phyloP scores from a whole-genome alignment of 2,113 vertebrate species.

The Catharus minimus region DNA sequence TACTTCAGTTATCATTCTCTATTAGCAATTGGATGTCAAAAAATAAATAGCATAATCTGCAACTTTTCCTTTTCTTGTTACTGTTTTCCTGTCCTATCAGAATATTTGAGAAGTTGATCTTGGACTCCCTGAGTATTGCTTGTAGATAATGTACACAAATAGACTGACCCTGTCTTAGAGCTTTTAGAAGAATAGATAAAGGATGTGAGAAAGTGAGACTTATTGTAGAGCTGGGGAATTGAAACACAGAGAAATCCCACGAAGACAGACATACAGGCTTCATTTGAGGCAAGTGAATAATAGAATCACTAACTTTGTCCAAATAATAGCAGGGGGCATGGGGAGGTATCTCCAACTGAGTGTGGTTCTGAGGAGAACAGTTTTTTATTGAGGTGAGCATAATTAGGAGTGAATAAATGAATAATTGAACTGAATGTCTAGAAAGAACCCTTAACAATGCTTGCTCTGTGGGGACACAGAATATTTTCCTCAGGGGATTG shows the following conservation, averaged over 20 bases:
- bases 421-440: conserved; percentile 45
- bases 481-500: conserved; percentile 40
- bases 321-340: conserved; percentile 42
- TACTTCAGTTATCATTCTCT: not conserved
- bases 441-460: conserved; percentile 24
- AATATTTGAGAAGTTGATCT: not conserved
- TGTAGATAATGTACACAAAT: conserved; percentile 11
- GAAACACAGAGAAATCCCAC: conserved; percentile 43
- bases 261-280: conserved; percentile 40
- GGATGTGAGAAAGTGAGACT: conserved; percentile 33
- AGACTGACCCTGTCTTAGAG: not conserved
- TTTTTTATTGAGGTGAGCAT: conserved; percentile 56
- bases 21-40: not conserved
- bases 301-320: conserved; percentile 48
- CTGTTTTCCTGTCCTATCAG: not conserved
- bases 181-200: conserved; percentile 35
- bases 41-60: not conserved
- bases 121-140: not conserved
- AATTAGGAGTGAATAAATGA: conserved; percentile 64
- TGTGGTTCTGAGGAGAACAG: not conserved
- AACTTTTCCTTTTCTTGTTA: not conserved
- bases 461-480: not conserved
- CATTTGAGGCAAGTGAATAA: conserved; percentile 36
- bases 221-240: conserved; percentile 33
- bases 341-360: conserved; percentile 40